These are phyloP conservation scores for Coturnix japonica DNA, from an alignment of 2,113 vertebrate genomes.

Conservation along the genomic window DNA sequence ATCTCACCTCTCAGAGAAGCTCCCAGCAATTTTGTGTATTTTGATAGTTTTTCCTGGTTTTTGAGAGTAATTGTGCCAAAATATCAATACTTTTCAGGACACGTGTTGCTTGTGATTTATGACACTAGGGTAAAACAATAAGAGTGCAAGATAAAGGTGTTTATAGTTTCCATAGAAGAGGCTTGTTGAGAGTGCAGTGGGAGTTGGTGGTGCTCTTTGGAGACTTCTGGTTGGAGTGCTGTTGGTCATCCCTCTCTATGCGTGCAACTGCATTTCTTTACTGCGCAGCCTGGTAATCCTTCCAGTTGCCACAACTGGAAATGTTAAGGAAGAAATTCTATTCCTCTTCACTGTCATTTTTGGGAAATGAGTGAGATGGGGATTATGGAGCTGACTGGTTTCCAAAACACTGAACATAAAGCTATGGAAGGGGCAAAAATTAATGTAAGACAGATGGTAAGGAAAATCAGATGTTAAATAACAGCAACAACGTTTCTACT, in stretches of 20 bases:
- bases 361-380: neutral
- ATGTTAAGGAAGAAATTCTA: neutral
- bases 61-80: neutral
- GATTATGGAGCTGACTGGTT: neutral
- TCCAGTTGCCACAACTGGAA: neutral
- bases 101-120: neutral
- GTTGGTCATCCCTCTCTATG: neutral
- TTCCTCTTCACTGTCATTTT: neutral
- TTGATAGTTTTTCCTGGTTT: neutral
- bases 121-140: neutral
- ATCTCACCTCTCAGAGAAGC: neutral
- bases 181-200: neutral
- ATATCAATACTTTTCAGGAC: neutral
- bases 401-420: neutral
- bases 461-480: neutral
- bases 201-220: neutral
- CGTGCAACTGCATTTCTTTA: fast-evolving
- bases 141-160: neutral
- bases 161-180: neutral
- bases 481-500: neutral
- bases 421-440: neutral
- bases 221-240: neutral
- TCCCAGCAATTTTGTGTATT: neutral
- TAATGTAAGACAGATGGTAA: neutral
- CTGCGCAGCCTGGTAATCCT: neutral